Conservation (phyloP, 2,113 vertebrate genomes). For the Sturnus vulgaris region DNA sequence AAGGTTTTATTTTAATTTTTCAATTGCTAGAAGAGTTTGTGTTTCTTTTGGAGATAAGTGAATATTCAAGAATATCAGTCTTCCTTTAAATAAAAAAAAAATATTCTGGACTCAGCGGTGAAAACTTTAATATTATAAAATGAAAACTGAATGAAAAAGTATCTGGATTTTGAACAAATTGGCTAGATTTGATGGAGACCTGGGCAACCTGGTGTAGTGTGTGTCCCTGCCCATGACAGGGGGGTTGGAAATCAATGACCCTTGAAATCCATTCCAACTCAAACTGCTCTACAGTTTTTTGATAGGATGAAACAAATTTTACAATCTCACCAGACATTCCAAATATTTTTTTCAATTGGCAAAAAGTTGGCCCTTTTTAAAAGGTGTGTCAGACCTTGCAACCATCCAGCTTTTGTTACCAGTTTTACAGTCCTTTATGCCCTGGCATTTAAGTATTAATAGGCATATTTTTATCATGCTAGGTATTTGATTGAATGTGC, state of each 20-base stretch:
- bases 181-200: background rate
- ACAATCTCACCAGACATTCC: background rate
- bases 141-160: background rate
- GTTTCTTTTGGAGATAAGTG: background rate
- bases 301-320: background rate
- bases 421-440: background rate
- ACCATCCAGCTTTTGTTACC: background rate
- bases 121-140: background rate
- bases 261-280: background rate
- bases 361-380: background rate
- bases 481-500: background rate
- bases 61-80: background rate
- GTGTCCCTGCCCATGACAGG: accelerated
- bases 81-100: background rate
- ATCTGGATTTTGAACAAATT: background rate
- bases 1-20: background rate
- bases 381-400: background rate
- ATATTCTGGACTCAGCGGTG: background rate
- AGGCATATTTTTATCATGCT: background rate
- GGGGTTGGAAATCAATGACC: background rate
- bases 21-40: background rate
- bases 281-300: background rate
- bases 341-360: background rate
- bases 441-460: background rate
- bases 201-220: accelerated